phyloP scores from a whole-genome alignment of 1,140 invertebrate genomes.

The Lasioglossum baleicum region DNA sequence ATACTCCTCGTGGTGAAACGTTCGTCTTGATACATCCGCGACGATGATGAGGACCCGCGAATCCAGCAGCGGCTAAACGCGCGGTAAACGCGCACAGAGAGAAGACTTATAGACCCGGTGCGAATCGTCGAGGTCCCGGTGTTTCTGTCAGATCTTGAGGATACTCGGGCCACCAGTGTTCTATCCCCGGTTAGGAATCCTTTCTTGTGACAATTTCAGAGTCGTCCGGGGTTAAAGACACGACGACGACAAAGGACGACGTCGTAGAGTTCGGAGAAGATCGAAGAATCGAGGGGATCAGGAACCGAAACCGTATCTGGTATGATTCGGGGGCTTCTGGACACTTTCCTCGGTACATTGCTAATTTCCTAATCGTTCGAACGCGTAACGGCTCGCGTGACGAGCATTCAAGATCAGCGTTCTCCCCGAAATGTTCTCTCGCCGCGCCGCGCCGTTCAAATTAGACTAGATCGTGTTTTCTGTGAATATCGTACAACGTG shows the following conservation, averaged over 20 bases:
- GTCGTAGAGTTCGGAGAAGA: not conserved
- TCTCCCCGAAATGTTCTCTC: no score
- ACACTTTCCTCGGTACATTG: slow-evolving; percentile 68
- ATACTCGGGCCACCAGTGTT: not conserved
- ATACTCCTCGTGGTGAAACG: not conserved
- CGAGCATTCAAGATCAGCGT: no score
- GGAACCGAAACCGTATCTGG: slow-evolving; percentile 38
- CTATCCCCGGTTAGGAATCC: not conserved
- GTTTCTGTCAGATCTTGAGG: no score
- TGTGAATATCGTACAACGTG: no score
- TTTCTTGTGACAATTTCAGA: not conserved
- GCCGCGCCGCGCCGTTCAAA: no score
- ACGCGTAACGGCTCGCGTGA: no score
- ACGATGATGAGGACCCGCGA: slow-evolving; percentile 12
- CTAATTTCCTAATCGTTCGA: slow-evolving; percentile 8
- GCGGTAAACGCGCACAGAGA: no score
- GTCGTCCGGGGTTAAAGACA: not conserved
- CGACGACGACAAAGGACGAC: not conserved
- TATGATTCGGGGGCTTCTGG: slow-evolving; percentile 73
- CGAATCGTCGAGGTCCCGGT: no score
- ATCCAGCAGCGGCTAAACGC: slow-evolving; percentile 11
- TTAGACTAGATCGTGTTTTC: no score
- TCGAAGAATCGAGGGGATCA: not conserved
- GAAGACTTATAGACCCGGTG: no score
- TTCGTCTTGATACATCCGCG: slow-evolving; percentile 4